Base-by-base conservation (phyloP, 2,797 vertebrate genomes). In the Cichlasoma orientale region DNA sequence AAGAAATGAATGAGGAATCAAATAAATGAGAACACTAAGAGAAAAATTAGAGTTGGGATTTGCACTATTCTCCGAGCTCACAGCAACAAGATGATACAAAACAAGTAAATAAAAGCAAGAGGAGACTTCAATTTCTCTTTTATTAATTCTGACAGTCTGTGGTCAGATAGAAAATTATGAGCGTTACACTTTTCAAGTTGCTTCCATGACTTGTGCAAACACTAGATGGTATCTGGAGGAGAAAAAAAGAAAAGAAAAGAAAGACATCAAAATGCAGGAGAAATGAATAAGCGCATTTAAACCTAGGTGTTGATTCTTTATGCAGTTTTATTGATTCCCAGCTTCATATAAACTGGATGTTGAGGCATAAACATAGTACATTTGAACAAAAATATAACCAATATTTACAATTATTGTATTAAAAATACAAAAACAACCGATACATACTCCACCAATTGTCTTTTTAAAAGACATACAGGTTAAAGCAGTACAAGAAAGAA, bases 371-470 rank as follows among this genome's bases (percentile, higher is more conserved):
- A 99, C 98, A 97, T 99, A 97, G 97, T 98, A 99, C 98, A 98
- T 99, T 99, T 99, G 97, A 99, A 99, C 98, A 99, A 99, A 99
- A 99, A 99, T 99, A 99, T 96, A 99, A 99, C 98, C 98, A 97
- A 97, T 99, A 99, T 99, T 97, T 99, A 99, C 98, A 99, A 99
- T 99, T 99, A 98, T 99, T 98, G 97, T 99, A 99, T 99, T 99
- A 98, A 99, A 99, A 99, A 99, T 99, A 99, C 98, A 99, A 99
- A 99, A 95, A 95, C 92, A 92, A 94, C 91, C 25, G 96, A 98
- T 97, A 97, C 97, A 90, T 97, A 98, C 97, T 98, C 97, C 97
- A 97, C 97, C 98, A 95, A 98, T 92, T 99, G 98, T 99, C 98
- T 99, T 99, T 99, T 96, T 99, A 98, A 99, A 99, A 99, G 98